Evolutionary conservation across 2,888 invertebrate species (phyloP).

Genomic region (Harpalus rubripes): DNA sequence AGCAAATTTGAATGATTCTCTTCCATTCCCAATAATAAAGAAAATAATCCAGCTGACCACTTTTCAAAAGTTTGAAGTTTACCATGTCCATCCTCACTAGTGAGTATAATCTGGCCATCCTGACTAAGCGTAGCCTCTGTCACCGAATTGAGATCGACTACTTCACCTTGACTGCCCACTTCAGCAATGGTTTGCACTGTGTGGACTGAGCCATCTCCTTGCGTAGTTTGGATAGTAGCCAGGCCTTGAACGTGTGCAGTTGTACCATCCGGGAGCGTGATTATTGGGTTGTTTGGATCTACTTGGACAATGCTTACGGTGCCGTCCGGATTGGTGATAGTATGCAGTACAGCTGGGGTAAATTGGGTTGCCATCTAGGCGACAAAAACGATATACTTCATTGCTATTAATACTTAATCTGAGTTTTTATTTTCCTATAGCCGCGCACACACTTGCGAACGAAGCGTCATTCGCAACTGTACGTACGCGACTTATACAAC

Average conservation of each 20-base stretch:
- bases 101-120: conserved; percentile 96
- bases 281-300: conserved; percentile 95
- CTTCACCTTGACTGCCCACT: conserved; percentile 88
- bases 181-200: conserved; percentile 88
- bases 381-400: conserved; percentile 59
- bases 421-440: too few species aligned
- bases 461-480: too few species aligned
- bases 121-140: conserved; percentile 95
- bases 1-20: too few species aligned
- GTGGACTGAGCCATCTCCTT: conserved; percentile 82
- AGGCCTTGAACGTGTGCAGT: conserved; percentile 95
- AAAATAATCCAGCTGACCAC: too few species aligned
- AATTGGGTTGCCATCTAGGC: conserved; percentile 83
- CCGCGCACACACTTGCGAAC: too few species aligned
- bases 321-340: conserved; percentile 97
- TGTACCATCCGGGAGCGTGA: conserved; percentile 96
- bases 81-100: conserved; percentile 97
- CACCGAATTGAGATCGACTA: conserved; percentile 92
- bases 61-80: conserved; percentile 72
- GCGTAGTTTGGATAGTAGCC: conserved; percentile 83
- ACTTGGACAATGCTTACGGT: conserved; percentile 97
- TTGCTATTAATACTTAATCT: too few species aligned
- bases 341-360: conserved; percentile 94
- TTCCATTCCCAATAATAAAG: too few species aligned
- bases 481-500: too few species aligned